Evolutionary conservation across 2,113 vertebrate genomes (phyloP).

Genomic region (Phalacrocorax pelagicus): DNA sequence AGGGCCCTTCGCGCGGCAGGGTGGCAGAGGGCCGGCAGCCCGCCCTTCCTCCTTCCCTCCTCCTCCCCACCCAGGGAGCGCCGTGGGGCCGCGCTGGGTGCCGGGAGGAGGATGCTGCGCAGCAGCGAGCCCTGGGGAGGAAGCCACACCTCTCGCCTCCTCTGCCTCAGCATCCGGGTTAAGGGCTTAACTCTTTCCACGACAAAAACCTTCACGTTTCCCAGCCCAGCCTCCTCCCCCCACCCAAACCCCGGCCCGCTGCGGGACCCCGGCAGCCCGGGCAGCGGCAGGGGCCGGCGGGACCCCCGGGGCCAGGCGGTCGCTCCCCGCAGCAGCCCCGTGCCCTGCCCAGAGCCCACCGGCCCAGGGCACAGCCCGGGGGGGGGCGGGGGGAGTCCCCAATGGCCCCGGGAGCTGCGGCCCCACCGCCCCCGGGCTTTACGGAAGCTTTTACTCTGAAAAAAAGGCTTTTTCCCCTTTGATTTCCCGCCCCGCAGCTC

Average conservation of each 20-base stretch:
- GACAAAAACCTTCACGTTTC: neutral
- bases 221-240: neutral
- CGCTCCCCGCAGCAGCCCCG: too few species aligned
- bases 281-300: too few species aligned
- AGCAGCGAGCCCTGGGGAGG: neutral
- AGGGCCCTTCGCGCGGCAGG: neutral
- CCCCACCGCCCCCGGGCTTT: neutral
- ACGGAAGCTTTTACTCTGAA: neutral
- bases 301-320: too few species aligned
- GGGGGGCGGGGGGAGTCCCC: too few species aligned
- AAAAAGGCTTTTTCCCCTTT: rapidly evolving
- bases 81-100: neutral
- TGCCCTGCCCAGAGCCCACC: too few species aligned
- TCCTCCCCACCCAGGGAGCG: neutral
- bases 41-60: neutral
- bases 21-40: neutral
- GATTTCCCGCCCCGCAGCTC: neutral
- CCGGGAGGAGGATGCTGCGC: neutral
- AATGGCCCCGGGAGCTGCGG: too few species aligned
- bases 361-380: too few species aligned
- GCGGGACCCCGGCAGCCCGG: neutral
- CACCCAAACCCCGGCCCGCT: too few species aligned
- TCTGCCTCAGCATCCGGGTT: constrained; percentile 54
- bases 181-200: constrained; percentile 24
- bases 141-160: constrained; percentile 47